These are phyloP conservation scores for Sebastes minor DNA, from an alignment of 2,797 vertebrate genomes.

Conservation along the genomic window DNA sequence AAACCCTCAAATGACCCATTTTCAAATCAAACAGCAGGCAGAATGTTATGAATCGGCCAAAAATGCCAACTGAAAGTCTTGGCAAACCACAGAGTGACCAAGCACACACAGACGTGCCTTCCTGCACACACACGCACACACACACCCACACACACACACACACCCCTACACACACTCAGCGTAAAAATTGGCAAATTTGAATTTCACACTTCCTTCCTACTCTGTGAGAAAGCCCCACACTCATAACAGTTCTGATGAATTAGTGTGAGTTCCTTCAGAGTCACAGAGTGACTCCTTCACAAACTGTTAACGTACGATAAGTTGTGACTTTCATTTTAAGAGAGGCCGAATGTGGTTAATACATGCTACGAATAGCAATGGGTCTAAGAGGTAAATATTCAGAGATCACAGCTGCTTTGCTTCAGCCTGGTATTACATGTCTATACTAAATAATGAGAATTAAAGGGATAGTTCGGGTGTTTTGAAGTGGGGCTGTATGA, in stretches of 20 bases:
- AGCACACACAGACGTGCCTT: neutral
- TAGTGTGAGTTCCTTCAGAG: neutral
- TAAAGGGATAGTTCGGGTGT: neutral
- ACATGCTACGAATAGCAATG: neutral
- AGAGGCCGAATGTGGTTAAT: neutral
- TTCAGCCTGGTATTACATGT: neutral
- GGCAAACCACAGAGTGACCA: neutral
- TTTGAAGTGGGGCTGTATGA: too few species aligned
- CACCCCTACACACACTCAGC: neutral
- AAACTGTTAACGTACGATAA: neutral
- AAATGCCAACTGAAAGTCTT: neutral
- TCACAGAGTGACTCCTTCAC: constrained; percentile 16
- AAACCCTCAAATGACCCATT: neutral
- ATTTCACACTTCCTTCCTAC: constrained; percentile 55
- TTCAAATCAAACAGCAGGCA: neutral
- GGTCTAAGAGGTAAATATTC: neutral
- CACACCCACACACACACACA: neutral
- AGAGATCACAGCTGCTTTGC: neutral
- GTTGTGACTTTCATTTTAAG: neutral
- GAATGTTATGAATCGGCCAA: neutral
- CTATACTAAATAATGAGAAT: neutral
- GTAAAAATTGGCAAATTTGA: neutral
- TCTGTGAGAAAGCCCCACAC: neutral
- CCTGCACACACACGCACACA: neutral
- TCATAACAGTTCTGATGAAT: neutral